Evolutionary conservation across 2,888 invertebrate species (phyloP), one percentile per base, ranked within the genome.

Genomic region (Corythucha ciliata): DNA sequence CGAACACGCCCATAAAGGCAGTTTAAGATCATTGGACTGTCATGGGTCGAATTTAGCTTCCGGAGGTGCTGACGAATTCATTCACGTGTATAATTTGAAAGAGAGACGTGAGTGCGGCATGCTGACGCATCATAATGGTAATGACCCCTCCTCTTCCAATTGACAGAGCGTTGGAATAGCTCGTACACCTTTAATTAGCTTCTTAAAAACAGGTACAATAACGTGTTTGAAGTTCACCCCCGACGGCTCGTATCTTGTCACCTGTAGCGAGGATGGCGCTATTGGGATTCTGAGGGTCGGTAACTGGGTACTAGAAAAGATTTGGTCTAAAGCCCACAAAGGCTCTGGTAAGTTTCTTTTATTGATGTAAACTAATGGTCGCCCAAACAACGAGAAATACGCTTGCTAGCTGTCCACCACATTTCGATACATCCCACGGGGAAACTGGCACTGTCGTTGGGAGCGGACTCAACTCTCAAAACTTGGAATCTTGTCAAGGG

Each of bases 401-500:
- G n/a, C 45, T 18, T 83, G 48, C 72, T 73, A 58, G 74, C 80
- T 4, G 77, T 94, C 1, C 78, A 79, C 52, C 77, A 79, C 57
- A 71, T 93, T 48, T 79, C 85, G 44, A 75, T 93, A 41, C 94
- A 96, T 72, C 87, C 91, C 2, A 81, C 82, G 61, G 91, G 91
- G 12, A 92, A 91, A 70, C 64, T 94, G 58, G 89, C 90, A 0
- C 69, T 96, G 7, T 85, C 91, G 10, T 75, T 92, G 32, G 90
- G 92, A 14, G 79, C 78, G 42, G 93, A 96, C 68, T 79, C 78
- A 60, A 81, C 84, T 4, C 68, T 96, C 39, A 74, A 83, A 62
- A 93, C 93, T 3, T 96, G 96, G 96, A 93, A 96, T 72, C 73
- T 96, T 56, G 74, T 94, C 1, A 92, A 90, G 68, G 94, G 93